Evolutionary conservation across 2,797 vertebrate genomes (phyloP).

Genomic region (Zalophus californianus): DNA sequence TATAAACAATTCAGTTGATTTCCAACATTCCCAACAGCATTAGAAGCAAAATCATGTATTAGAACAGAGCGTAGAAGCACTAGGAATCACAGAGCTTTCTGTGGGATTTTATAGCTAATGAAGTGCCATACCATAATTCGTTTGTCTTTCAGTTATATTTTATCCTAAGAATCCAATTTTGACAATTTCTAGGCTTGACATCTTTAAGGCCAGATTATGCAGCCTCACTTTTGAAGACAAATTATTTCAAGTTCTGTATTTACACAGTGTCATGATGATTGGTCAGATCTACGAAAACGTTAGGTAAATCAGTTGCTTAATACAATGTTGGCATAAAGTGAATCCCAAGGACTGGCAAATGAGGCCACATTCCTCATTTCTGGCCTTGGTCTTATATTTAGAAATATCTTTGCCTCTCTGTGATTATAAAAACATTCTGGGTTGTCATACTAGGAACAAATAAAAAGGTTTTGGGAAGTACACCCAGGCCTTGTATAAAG

Average conservation of each 20-base stretch:
- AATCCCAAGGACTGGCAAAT: not conserved
- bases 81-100: not conserved
- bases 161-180: not conserved
- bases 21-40: not conserved
- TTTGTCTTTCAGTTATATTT: not conserved
- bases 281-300: not conserved
- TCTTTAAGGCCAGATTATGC: not conserved
- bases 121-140: not conserved
- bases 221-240: conserved; percentile 22
- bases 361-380: not conserved
- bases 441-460: not conserved
- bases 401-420: not conserved
- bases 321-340: not conserved
- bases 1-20: not conserved
- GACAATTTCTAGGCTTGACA: not conserved
- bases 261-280: not conserved
- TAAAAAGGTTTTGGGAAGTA: not conserved
- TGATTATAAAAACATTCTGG: not conserved
- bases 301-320: not conserved
- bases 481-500: not conserved
- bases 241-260: not conserved
- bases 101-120: not conserved
- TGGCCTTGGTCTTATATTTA: not conserved
- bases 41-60: conserved; percentile 9
- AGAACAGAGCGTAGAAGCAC: not conserved